Conservation (phyloP, 2,888 invertebrate species). For the Acronicta alni region DNA sequence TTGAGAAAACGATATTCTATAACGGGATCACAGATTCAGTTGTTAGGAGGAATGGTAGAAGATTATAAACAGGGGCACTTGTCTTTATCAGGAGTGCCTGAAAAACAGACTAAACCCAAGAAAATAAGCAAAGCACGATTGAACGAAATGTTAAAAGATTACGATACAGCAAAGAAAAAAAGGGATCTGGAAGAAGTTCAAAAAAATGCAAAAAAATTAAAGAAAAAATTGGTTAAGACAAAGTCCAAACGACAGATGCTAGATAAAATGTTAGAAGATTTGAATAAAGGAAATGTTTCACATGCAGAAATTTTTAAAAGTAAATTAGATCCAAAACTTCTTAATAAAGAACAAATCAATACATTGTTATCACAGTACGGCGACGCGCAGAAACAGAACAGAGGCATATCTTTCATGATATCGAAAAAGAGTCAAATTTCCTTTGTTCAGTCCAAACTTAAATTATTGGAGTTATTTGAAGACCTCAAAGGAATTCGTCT, state of each 20-base stretch:
- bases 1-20: conserved; percentile 26
- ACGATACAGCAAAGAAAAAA: conserved; percentile 25
- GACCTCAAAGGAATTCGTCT: conserved; percentile 6
- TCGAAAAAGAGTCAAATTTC: conserved; percentile 15
- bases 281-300: conserved; percentile 17
- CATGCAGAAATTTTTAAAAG: conserved; percentile 9
- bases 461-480: conserved; percentile 2
- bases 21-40: conserved; percentile 13
- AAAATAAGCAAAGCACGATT: conserved; percentile 15
- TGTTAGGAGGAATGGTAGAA: conserved; percentile 15
- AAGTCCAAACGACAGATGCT: conserved; percentile 14
- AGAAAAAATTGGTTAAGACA: conserved; percentile 7
- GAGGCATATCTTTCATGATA: conserved; percentile 22
- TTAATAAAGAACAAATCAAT: conserved; percentile 6
- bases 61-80: conserved; percentile 19
- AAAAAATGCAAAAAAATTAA: conserved; percentile 10
- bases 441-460: conserved; percentile 16
- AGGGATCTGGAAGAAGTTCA: conserved; percentile 11
- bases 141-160: conserved; percentile 19
- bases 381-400: not conserved
- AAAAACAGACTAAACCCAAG: not conserved
- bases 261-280: conserved; percentile 20
- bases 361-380: conserved; percentile 12
- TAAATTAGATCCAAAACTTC: conserved; percentile 15
- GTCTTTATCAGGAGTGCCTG: conserved; percentile 4